Percentiles rank a stretch among this genome's conserved stretches.
Conservation (phyloP, 2,113 vertebrate genomes). For the Tursiops truncatus region DNA sequence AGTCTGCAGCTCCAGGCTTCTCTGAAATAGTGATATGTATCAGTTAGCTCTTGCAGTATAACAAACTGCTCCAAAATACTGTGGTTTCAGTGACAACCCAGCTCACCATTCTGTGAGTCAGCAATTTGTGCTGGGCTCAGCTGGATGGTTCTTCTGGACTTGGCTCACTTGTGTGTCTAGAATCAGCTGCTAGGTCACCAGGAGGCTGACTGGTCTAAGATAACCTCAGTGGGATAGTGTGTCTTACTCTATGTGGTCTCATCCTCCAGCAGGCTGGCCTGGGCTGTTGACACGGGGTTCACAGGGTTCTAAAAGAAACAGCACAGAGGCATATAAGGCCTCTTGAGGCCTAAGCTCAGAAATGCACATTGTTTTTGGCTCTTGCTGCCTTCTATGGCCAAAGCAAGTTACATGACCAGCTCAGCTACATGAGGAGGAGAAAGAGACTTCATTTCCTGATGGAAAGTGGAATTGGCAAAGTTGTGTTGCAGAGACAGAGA, state of each 20-base stretch:
- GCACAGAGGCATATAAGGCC: neutral
- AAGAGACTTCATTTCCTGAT: neutral
- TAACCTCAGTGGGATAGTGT: no score
- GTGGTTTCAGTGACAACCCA: neutral
- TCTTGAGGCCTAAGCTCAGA: neutral
- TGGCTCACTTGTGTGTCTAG: neutral
- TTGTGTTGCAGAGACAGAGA: neutral
- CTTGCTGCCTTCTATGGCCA: neutral
- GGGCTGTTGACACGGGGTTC: neutral
- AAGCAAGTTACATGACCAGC: neutral
- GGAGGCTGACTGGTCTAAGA: neutral
- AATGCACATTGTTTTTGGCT: neutral
- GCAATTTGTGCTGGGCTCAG: neutral
- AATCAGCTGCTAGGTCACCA: neutral
- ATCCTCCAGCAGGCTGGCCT: neutral
- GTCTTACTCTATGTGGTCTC: no score
- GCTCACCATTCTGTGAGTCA: neutral
- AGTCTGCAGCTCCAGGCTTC: neutral
- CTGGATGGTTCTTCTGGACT: neutral
- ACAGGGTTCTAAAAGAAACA: neutral
- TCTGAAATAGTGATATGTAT: neutral
- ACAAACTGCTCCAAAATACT: neutral
- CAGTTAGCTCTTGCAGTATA: neutral
- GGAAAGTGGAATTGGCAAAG: neutral
- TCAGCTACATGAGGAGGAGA: neutral